A percentile compares a stretch with the other conserved stretches of the same genome.
phyloP scores from a whole-genome alignment of 2,113 vertebrate species.

The Brevimyrus niger region DNA sequence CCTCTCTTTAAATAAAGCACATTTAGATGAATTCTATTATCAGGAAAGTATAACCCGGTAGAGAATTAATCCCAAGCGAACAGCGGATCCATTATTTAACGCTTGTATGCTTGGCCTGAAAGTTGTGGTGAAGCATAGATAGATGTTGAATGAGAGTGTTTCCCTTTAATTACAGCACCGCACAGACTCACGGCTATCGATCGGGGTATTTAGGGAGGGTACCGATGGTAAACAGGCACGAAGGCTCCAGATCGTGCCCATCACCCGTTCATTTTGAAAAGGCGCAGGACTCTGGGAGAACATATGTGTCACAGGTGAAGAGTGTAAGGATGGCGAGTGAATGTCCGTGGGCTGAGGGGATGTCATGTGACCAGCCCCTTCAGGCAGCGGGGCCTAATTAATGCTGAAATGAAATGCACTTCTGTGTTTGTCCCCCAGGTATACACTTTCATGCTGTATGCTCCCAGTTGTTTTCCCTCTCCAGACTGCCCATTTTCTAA shows the following conservation, averaged over 20 bases:
- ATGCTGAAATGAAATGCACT: not conserved
- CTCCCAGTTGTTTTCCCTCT: not conserved
- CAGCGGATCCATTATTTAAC: conserved; percentile 7
- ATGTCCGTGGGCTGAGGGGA: not conserved
- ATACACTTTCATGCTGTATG: not conserved
- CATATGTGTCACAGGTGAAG: not conserved
- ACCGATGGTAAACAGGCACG: not conserved
- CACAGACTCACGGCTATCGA: conserved; percentile 10
- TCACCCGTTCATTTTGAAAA: not conserved
- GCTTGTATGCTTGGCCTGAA: not conserved
- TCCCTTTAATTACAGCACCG: conserved; percentile 11
- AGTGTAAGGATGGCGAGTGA: not conserved
- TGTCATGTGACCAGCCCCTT: not conserved
- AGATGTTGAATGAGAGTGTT: not conserved
- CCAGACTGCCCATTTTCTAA: not conserved
- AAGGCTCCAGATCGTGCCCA: not conserved
- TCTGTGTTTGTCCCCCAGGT: not conserved
- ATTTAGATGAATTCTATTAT: not conserved
- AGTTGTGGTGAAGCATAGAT: not conserved
- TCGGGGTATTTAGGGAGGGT: not conserved
- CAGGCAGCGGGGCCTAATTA: not conserved
- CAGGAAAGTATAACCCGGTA: not conserved
- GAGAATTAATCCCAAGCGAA: not conserved
- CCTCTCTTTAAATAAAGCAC: not conserved
- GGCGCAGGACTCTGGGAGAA: not conserved